Percentiles rank a stretch among this genome's conserved stretches.
These are phyloP conservation scores for Zapus hudsonius DNA, from an alignment of 2,113 vertebrate genomes.

Conservation along the genomic window DNA sequence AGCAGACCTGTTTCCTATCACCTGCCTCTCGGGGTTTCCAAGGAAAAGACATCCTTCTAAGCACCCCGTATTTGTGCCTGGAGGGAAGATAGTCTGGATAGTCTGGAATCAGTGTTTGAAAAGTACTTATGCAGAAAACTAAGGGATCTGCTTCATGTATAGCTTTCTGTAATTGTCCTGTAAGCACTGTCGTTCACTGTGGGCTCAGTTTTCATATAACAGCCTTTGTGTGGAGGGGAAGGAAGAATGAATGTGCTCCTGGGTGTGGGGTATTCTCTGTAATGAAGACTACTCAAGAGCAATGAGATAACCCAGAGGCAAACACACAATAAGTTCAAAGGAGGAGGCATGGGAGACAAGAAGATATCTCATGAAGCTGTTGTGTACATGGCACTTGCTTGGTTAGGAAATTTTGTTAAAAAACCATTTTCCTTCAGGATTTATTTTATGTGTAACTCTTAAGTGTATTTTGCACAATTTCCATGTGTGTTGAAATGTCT, in stretches of 20 bases:
- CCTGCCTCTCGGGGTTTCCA: neutral
- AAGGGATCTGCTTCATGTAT: neutral
- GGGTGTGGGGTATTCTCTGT: neutral
- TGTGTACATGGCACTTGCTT: neutral
- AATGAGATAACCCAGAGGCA: neutral
- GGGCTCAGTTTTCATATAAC: neutral
- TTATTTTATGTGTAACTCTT: neutral
- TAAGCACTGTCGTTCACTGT: neutral
- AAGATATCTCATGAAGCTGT: neutral
- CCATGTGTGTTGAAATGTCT: constrained; percentile 31
- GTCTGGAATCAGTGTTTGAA: neutral
- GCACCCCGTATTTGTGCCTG: neutral
- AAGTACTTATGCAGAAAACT: neutral
- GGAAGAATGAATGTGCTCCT: neutral
- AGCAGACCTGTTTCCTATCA: neutral
- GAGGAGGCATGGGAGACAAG: neutral
- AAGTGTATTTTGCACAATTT: neutral
- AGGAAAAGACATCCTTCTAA: neutral
- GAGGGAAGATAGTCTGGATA: neutral
- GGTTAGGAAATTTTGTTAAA: neutral
- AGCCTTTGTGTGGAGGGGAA: neutral
- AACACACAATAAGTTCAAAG: neutral
- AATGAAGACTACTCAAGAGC: neutral
- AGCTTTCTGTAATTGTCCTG: neutral
- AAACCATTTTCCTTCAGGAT: constrained; percentile 27